phyloP scores from a whole-genome alignment of 53 echinoderm and acorn worm species.

The Stichopus horrens region DNA sequence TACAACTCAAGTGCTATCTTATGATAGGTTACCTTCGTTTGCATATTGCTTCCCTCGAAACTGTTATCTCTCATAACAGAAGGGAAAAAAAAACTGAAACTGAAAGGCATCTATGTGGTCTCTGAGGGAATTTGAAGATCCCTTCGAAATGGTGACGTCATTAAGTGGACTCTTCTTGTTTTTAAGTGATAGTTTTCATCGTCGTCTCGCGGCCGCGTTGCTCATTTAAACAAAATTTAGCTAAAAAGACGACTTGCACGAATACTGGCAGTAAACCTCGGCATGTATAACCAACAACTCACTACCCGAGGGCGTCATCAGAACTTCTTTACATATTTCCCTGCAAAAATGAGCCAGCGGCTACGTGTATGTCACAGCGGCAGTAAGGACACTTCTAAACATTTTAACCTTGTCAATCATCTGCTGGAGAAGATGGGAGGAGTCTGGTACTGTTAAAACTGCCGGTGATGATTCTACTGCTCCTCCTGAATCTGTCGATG shows the following conservation, averaged over 20 bases:
- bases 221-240: not conserved
- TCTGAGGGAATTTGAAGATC: constrained; percentile 14
- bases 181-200: constrained; percentile 14
- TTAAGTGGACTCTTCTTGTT: constrained; percentile 22
- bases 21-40: not conserved
- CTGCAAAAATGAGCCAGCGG: not conserved
- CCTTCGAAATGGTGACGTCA: constrained; percentile 11
- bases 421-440: not conserved
- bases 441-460: not conserved
- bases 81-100: not conserved
- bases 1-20: not conserved
- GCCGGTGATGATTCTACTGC: too few species aligned
- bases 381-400: constrained; percentile 26
- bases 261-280: not conserved
- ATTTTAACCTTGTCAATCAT: constrained; percentile 41
- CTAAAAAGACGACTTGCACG: not conserved
- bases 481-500: too few species aligned
- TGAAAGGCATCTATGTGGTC: not conserved
- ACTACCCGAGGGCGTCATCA: constrained; percentile 19
- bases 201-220: not conserved
- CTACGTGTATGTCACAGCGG: constrained; percentile 4
- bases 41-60: not conserved
- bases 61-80: too few species aligned
- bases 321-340: not conserved
- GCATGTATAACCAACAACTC: not conserved